Conservation (phyloP, 2,113 vertebrate genomes). For the Tinamus guttatus region DNA sequence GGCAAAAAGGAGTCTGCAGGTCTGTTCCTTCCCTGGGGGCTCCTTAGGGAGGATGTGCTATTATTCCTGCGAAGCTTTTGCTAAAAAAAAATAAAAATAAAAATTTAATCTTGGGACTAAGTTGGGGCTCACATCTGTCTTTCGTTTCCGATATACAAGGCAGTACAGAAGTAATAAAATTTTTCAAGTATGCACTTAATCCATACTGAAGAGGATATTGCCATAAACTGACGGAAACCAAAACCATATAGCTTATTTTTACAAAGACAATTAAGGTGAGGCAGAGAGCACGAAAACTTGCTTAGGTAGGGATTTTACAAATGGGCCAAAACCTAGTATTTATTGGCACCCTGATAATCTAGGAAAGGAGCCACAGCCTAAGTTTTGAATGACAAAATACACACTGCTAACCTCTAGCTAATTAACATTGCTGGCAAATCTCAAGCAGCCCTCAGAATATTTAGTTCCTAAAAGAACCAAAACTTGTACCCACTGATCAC, state of each 20-base stretch:
- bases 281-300: fast-evolving
- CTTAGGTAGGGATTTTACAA: neutral
- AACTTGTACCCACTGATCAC: neutral
- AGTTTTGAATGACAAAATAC: neutral
- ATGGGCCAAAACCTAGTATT: neutral
- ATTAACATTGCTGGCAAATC: neutral
- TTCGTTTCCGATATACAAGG: neutral
- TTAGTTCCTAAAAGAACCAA: neutral
- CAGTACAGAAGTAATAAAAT: neutral
- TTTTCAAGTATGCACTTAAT: neutral
- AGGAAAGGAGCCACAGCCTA: neutral
- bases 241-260: neutral
- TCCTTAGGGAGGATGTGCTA: neutral
- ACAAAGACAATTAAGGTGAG: neutral
- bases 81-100: too few species aligned
- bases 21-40: neutral
- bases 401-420: neutral
- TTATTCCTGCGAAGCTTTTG: neutral
- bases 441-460: neutral
- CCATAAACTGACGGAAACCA: neutral
- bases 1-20: neutral
- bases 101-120: neutral
- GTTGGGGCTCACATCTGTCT: neutral
- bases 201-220: neutral
- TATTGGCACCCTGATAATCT: neutral